Conservation (phyloP, 2,113 vertebrate species). For the Chaetodon trifascialis region DNA sequence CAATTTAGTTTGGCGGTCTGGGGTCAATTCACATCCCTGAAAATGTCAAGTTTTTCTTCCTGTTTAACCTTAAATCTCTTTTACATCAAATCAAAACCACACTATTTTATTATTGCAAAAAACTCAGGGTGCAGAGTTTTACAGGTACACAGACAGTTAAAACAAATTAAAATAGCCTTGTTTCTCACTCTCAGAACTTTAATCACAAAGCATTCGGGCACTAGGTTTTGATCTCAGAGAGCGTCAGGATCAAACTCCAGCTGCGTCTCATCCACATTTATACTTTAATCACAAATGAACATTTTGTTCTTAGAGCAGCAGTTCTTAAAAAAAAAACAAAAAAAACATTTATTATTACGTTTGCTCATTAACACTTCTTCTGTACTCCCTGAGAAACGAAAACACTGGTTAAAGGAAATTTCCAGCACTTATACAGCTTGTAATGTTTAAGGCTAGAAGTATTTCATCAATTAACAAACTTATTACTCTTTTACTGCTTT, state of each 20-base stretch:
- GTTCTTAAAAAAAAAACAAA: too few relatives aligned
- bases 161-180: constrained; percentile 8
- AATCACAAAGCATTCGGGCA: constrained; percentile 14
- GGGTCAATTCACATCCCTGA: constrained; percentile 44
- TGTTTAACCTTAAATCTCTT: constrained; percentile 14
- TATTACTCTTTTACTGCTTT: background rate
- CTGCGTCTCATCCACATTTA: constrained; percentile 10
- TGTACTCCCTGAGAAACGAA: constrained; percentile 72
- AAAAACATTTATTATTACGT: constrained; percentile 11
- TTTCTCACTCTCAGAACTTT: constrained; percentile 2
- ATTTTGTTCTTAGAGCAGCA: constrained; percentile 27
- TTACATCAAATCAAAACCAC: constrained; percentile 24
- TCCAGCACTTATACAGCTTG: constrained; percentile 28
- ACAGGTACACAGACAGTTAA: constrained; percentile 20
- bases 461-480: background rate
- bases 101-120: constrained; percentile 69
- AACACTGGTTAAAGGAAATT: constrained; percentile 51
- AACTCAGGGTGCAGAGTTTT: constrained; percentile 32
- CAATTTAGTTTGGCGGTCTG: constrained; percentile 14
- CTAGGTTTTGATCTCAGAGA: constrained; percentile 24
- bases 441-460: constrained; percentile 41
- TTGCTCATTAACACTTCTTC: constrained; percentile 23
- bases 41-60: constrained; percentile 41
- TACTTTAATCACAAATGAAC: constrained; percentile 1
- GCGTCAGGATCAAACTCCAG: constrained; percentile 22